phyloP scores from a whole-genome alignment of 2,888 invertebrate species.

The Ichneumoninae sp. region DNA sequence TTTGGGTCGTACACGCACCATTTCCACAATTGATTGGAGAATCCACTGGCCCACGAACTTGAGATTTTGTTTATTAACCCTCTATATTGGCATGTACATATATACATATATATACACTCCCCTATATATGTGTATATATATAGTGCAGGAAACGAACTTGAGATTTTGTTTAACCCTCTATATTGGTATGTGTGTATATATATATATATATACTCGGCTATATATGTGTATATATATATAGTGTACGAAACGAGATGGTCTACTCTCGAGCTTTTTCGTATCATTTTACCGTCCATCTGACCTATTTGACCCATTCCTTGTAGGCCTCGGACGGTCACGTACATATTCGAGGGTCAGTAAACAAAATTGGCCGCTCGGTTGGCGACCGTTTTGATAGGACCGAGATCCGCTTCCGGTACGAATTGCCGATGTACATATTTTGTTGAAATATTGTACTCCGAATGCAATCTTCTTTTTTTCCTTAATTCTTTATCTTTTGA shows the following conservation, averaged over 20 bases:
- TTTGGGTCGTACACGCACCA: slow-evolving; percentile 52
- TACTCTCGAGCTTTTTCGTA: neutral
- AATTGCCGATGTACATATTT: neutral
- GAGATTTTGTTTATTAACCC: slow-evolving; percentile 17
- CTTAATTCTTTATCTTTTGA: neutral
- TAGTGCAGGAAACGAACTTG: too few species aligned
- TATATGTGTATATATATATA: neutral
- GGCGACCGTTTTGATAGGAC: neutral
- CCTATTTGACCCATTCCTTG: neutral
- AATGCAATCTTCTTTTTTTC: neutral
- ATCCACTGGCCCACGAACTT: slow-evolving; percentile 41
- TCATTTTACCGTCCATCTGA: neutral
- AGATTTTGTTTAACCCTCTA: too few species aligned
- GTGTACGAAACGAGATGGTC: neutral
- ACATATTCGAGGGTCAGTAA: neutral
- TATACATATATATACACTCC: neutral
- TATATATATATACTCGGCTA: too few species aligned
- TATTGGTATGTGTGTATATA: too few species aligned
- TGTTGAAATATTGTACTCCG: neutral
- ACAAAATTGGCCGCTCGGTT: neutral
- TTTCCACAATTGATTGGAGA: slow-evolving; percentile 53
- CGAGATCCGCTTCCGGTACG: neutral
- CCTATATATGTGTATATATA: too few species aligned
- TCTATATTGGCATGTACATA: neutral
- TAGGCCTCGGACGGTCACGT: neutral